Percentiles rank a stretch among this genome's conserved stretches.
Evolutionary conservation across 2,888 invertebrate species (phyloP).

Genomic region (Euplagia quadripunctaria): DNA sequence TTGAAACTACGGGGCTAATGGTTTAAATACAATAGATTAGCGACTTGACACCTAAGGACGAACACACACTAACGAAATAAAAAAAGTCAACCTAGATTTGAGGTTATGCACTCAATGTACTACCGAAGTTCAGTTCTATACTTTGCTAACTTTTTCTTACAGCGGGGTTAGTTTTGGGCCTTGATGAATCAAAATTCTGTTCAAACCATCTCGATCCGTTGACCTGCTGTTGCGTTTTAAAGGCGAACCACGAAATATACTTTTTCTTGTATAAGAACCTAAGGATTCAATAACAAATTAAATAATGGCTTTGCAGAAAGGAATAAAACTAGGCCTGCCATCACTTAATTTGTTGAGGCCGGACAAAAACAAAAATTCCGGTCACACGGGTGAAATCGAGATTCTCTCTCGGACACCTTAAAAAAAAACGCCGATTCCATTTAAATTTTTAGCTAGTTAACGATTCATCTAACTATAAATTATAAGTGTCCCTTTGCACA

Average conservation of each 20-base stretch:
- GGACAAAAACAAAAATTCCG: no score
- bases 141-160: not conserved
- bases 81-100: constrained; percentile 3
- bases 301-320: not conserved
- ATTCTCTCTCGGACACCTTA: no score
- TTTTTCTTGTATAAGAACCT: not conserved
- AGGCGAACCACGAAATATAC: not conserved
- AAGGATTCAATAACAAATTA: not conserved
- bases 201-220: not conserved
- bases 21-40: not conserved
- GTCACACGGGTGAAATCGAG: no score
- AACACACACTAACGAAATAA: not conserved
- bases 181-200: not conserved
- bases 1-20: no score
- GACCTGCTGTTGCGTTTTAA: not conserved
- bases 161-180: not conserved
- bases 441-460: no score
- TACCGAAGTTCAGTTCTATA: not conserved
- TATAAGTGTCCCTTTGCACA: no score
- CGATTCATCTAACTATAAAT: no score
- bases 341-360: no score
- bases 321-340: no score
- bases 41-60: not conserved
- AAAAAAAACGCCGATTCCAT: no score
- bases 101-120: not conserved